Evolutionary conservation across 2,113 vertebrate species (phyloP), one percentile per base, ranked within the genome.

Genomic region (Marcusenius ussheri): DNA sequence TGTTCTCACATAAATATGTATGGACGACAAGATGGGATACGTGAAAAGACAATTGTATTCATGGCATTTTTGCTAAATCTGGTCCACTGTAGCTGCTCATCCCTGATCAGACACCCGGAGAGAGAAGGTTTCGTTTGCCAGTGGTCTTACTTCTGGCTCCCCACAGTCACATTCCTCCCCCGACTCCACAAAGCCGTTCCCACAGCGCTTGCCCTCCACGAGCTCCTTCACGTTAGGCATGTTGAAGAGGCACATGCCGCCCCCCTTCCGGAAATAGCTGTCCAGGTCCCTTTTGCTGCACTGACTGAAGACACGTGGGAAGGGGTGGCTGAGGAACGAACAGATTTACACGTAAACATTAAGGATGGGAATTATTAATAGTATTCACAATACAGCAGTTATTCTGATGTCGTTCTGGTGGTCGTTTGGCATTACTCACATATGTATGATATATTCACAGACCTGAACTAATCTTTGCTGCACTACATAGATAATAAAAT

Each of bases 91-190:
- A 27, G 66, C 27, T 74, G 66, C 66, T n/a, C 58, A 62, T 62
- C 58, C 58, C 58, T n/a, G 24, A 62, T 62, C 58, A 62, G 58
- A 62, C 2, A 10, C 24, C 24, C 0, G 13, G 13, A 13, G 27
- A 74, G 13, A 5, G 10, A 74, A 35, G 9, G 66, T 74, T 45
- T 46, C 9, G 27, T 80, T n/a, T 47, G 39, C 15, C 39, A 83
- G 39, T 83, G 21, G 27, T 53, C 85, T 94, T 94, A 99, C 98
- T 95, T 98, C 97, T 45, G 92, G 92, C 84, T 97, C 96, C 83
- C 98, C 97, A 0, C 98, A 99, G 93, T 99, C 98, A 1, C 98
- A 99, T 88, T 98, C 97, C 88, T 99, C 98, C 27, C 97, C 97
- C 0, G 97, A 96, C 91, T 99, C 98, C 89, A 99, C 94, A n/a